Conservation (phyloP, 2,113 vertebrate genomes). For the Callipepla squamata region DNA sequence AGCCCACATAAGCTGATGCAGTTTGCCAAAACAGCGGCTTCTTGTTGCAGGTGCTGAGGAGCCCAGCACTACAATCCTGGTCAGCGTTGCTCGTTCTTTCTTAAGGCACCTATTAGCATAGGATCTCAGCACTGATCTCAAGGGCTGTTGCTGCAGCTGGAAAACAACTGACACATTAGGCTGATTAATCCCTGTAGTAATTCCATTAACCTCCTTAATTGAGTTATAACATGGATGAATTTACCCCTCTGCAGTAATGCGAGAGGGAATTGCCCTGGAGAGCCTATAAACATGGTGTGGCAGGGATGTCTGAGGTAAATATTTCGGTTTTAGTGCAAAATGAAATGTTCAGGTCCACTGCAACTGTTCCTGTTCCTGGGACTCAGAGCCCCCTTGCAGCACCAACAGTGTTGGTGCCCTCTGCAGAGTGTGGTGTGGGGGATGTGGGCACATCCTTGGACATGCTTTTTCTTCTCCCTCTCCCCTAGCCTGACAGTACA, state of each 20-base stretch:
- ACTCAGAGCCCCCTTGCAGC: neutral
- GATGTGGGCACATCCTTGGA: neutral
- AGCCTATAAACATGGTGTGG: neutral
- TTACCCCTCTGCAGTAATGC: neutral
- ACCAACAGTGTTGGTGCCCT: neutral
- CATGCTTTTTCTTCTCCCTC: neutral
- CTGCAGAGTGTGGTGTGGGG: neutral
- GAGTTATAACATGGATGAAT: conserved; percentile 22
- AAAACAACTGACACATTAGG: neutral
- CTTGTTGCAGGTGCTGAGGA: neutral
- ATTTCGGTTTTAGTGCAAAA: conserved; percentile 1
- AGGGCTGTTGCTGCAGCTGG: neutral
- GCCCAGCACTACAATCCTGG: neutral
- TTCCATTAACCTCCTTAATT: conserved; percentile 40
- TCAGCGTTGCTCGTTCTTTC: conserved; percentile 9
- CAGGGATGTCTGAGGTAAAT: neutral
- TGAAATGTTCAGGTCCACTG: neutral
- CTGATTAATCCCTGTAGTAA: conserved; percentile 50
- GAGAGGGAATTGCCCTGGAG: neutral
- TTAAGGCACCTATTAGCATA: conserved; percentile 46
- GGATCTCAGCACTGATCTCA: conserved; percentile 29
- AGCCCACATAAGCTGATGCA: neutral
- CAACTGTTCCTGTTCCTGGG: neutral
- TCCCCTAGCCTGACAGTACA: neutral
- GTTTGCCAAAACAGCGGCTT: neutral